phyloP scores from a whole-genome alignment of 2,888 invertebrate genomes.

The Orthonychiurus folsomi region DNA sequence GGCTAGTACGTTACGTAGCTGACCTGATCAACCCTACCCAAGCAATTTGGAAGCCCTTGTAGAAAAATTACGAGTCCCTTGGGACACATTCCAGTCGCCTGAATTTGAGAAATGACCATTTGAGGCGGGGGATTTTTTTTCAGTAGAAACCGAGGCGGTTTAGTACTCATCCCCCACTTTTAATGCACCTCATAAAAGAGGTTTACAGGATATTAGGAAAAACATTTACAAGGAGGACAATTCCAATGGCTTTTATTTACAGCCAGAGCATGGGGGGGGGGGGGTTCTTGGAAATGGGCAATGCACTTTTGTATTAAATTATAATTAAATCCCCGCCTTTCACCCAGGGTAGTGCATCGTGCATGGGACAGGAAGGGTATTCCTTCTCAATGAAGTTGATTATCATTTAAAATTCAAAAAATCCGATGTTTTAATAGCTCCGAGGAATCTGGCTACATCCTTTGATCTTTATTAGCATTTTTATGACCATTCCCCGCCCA shows the following conservation, averaged over 20 bases:
- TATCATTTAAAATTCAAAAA: no score
- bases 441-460: not conserved
- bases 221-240: not conserved
- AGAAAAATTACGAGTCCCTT: constrained; percentile 16
- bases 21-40: constrained; percentile 2
- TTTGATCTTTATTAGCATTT: constrained; percentile 1
- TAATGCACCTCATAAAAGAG: not conserved
- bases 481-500: not conserved
- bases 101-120: constrained; percentile 1
- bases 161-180: not conserved
- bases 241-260: no score
- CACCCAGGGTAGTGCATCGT: no score
- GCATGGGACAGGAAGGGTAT: no score
- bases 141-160: no score
- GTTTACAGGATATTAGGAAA: not conserved
- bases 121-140: not conserved
- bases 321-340: not conserved
- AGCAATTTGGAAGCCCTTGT: constrained; percentile 10
- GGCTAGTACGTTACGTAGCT: no score
- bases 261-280: no score
- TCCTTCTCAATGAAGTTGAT: no score
- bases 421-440: not conserved
- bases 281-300: no score
- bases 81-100: constrained; percentile 13
- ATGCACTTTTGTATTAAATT: not conserved